These are phyloP conservation scores for Tortrix viridana DNA, from an alignment of 2,888 invertebrate species.

Conservation along the genomic window DNA sequence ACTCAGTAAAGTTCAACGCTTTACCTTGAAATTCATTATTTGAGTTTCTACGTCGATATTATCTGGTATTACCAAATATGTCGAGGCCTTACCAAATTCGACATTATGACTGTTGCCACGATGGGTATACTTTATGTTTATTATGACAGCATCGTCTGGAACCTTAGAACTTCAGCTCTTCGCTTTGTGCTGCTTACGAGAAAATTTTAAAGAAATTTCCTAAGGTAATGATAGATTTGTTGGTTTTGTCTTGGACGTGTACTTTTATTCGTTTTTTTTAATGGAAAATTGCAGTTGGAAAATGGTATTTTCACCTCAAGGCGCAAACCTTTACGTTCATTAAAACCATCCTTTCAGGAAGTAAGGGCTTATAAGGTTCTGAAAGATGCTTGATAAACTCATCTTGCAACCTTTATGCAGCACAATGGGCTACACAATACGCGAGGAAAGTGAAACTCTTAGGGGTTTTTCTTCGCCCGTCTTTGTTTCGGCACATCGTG, in stretches of 20 bases:
- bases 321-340: constrained; percentile 5
- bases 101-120: constrained; percentile 42
- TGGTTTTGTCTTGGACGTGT: background rate
- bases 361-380: constrained; percentile 26
- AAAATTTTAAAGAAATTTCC: background rate
- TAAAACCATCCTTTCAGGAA: constrained; percentile 15
- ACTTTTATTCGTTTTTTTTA: constrained; percentile 7
- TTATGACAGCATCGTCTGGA: constrained; percentile 30
- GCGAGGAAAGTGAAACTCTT: constrained; percentile 68
- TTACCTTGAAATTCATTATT: constrained; percentile 50
- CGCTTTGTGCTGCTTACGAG: background rate
- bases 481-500: constrained; percentile 58
- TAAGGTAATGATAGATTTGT: background rate
- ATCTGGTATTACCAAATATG: constrained; percentile 49
- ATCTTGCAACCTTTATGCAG: constrained; percentile 52
- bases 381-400: constrained; percentile 54
- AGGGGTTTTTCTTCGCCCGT: constrained; percentile 56
- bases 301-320: background rate
- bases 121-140: constrained; percentile 20
- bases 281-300: constrained; percentile 7
- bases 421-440: constrained; percentile 63
- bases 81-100: constrained; percentile 48
- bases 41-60: constrained; percentile 46
- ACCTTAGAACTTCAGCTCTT: constrained; percentile 12
- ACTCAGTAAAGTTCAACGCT: constrained; percentile 48